Evolutionary conservation across 2,888 invertebrate species (phyloP), one percentile per base, ranked within the genome.

Genomic region (Dolichomitus sp.): DNA sequence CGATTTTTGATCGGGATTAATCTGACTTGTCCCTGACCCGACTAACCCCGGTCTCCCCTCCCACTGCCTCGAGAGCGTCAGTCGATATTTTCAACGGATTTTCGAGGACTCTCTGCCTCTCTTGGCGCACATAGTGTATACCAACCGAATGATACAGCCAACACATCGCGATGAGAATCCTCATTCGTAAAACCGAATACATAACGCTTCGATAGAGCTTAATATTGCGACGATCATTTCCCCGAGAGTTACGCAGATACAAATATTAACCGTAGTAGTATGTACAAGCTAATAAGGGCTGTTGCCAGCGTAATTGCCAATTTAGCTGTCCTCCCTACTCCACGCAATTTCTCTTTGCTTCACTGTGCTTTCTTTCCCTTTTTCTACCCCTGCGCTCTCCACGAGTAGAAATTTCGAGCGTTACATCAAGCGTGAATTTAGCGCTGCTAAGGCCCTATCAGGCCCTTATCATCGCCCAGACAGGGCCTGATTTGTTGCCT

Each of bases 261-360:
- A 48, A 75, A 72, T 59, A 45, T 30, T 45, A 59, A 78, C 69
- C 48, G 57, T 59, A 37, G 40, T 52, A 68, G 70, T 27, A 70
- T 40, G 37, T 61, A 40, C 57, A 68, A 82, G 74, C 74, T 79
- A 82, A 82, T 82, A 65, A 79, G 66, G 69, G 19, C 73, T 74
- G 69, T 78, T 69, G 73, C 23, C 54, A 74, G 59, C 27, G 42
- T 78, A 69, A 81, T 81, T 81, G 81, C 48, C 81, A 81, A 78
- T 81, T 57, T 69, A 19, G 59, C 54, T 61, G 37, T 59, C 12
- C 57, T 23, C 30, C 45, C 9, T 72, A 9, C 30, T 19, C 27
- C 30, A 27, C 45, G 72, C 12, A 33, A 42, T 72, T 57, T 48
- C 17, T 45, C 12, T 33, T 48, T 12, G 19, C 42, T 30, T 6